phyloP scores from a whole-genome alignment of 2,113 vertebrate species.

The Hemichromis elongatus region DNA sequence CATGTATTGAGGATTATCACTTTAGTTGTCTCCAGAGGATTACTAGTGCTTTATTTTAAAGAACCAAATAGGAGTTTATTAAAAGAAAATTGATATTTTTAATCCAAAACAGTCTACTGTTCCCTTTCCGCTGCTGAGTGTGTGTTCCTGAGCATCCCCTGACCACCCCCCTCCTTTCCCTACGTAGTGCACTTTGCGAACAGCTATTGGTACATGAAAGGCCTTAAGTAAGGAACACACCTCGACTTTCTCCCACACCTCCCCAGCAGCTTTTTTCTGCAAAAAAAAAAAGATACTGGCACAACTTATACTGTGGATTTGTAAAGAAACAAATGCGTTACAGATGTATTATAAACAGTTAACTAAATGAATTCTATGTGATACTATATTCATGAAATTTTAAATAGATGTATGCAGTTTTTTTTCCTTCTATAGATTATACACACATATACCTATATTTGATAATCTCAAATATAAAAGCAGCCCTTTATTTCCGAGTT shows the following conservation, averaged over 20 bases:
- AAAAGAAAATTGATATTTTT: constrained; percentile 38
- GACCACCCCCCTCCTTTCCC: background rate
- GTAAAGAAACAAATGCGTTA: constrained; percentile 53
- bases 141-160: constrained; percentile 46
- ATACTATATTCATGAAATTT: constrained; percentile 62
- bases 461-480: constrained; percentile 65
- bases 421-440: constrained; percentile 57
- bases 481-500: constrained; percentile 60
- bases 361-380: constrained; percentile 58
- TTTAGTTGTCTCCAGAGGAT: constrained; percentile 33
- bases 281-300: constrained; percentile 36
- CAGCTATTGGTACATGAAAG: constrained; percentile 70
- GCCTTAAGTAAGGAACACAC: constrained; percentile 69
- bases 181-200: constrained; percentile 71
- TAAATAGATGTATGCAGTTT: constrained; percentile 66
- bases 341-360: constrained; percentile 55
- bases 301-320: constrained; percentile 71
- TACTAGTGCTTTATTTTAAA: constrained; percentile 49
- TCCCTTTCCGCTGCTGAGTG: constrained; percentile 23
- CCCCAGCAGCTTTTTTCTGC: constrained; percentile 23
- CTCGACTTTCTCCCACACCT: constrained; percentile 20
- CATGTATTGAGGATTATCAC: constrained; percentile 19
- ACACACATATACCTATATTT: constrained; percentile 69
- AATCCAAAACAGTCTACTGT: constrained; percentile 22
- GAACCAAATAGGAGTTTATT: constrained; percentile 59